These are phyloP conservation scores for Antrozous pallidus DNA, from an alignment of 2,797 vertebrate species.

Conservation along the genomic window DNA sequence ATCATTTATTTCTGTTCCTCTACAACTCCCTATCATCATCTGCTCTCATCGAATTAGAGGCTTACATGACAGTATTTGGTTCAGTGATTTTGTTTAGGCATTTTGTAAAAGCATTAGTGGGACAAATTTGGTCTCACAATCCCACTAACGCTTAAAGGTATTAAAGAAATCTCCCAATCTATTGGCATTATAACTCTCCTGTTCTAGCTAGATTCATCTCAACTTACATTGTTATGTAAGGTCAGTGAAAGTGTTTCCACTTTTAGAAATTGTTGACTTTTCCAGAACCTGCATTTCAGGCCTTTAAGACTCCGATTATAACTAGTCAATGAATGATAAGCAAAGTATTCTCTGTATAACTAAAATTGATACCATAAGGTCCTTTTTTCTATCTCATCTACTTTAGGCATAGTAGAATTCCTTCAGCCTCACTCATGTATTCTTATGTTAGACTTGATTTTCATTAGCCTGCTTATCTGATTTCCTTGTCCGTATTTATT, in stretches of 20 bases:
- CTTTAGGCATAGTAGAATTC: background rate
- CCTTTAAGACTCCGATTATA: constrained; percentile 38
- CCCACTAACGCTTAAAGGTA: background rate
- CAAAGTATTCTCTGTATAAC: background rate
- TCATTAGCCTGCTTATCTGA: constrained; percentile 21
- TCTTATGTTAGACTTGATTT: constrained; percentile 40
- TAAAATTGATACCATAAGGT: background rate
- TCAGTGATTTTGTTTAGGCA: background rate
- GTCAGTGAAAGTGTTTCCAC: constrained; percentile 24
- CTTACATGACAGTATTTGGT: background rate
- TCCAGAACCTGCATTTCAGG: constrained; percentile 31
- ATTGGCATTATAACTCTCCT: background rate
- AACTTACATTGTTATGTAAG: background rate
- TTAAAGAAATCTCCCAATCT: constrained; percentile 6
- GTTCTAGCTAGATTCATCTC: background rate
- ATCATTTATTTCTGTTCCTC: constrained; percentile 1
- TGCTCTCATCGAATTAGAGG: background rate
- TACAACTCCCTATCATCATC: background rate
- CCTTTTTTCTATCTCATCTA: background rate
- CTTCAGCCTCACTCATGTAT: background rate
- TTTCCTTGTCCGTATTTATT: constrained; percentile 5
- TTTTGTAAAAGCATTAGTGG: background rate
- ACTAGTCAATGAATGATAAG: background rate
- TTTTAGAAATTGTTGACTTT: constrained; percentile 43
- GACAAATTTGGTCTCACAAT: constrained; percentile 34